These are phyloP conservation scores for Syritta pipiens DNA, from an alignment of 2,888 invertebrate genomes.

Conservation along the genomic window DNA sequence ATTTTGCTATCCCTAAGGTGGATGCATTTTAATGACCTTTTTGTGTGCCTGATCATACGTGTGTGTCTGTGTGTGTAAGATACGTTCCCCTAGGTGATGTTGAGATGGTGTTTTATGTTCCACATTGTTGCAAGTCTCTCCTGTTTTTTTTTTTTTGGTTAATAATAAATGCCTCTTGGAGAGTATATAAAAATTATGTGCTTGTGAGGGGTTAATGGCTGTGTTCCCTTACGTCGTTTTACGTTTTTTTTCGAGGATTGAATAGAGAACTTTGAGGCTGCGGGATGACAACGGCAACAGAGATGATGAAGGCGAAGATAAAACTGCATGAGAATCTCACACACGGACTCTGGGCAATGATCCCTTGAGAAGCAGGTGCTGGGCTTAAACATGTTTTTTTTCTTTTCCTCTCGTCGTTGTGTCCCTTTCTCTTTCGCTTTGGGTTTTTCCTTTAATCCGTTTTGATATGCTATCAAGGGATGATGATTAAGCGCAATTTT, in stretches of 20 bases:
- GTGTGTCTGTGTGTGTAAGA: slow-evolving; percentile 2
- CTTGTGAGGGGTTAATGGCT: slow-evolving; percentile 62
- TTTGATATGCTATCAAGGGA: slow-evolving; percentile 60
- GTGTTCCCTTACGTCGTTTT: slow-evolving; percentile 24
- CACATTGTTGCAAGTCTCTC: slow-evolving; percentile 58
- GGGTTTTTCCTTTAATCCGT: slow-evolving; percentile 55
- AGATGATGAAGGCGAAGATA: slow-evolving; percentile 53
- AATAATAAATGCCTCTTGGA: slow-evolving; percentile 54
- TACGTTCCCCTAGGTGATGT: slow-evolving; percentile 54
- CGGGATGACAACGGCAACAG: slow-evolving; percentile 38
- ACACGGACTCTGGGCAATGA: slow-evolving; percentile 57
- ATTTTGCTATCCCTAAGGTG: slow-evolving; percentile 67
- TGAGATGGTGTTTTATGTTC: slow-evolving; percentile 68
- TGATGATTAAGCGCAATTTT: slow-evolving; percentile 59
- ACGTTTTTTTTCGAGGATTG: slow-evolving; percentile 44
- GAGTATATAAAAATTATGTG: slow-evolving; percentile 51
- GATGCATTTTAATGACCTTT: slow-evolving; percentile 69
- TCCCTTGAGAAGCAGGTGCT: slow-evolving; percentile 64
- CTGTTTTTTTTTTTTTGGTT: slow-evolving; percentile 8
- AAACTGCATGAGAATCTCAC: slow-evolving; percentile 50
- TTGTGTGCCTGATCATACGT: slow-evolving; percentile 19
- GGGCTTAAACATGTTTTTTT: slow-evolving; percentile 54
- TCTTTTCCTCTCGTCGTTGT: slow-evolving; percentile 2
- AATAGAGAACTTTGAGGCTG: slow-evolving; percentile 48
- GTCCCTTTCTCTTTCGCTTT: not conserved